Base-by-base conservation (phyloP, 2,888 invertebrate species). In the Carterocephalus palaemon region DNA sequence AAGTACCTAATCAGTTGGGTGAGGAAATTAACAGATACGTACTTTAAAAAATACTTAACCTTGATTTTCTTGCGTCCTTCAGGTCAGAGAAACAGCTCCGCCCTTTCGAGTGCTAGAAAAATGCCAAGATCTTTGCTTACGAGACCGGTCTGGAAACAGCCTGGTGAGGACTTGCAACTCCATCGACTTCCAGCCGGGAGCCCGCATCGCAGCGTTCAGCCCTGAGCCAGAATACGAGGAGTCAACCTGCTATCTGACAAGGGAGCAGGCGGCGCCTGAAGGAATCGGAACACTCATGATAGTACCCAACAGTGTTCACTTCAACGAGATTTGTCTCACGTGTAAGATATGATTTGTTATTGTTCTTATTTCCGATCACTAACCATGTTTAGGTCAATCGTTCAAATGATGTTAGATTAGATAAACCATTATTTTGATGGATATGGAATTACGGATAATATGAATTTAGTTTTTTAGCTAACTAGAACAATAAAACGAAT, bases 141-240 rank as follows among this genome's bases (percentile, higher is more conserved):
- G 95, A 9, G 96, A 96, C 70, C 89, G 95, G 51, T 95, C 72
- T 88, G 91, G 92, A 5, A 95, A 93, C 70, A 95, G 95, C 71
- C 89, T 95, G 32, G 95, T 95, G 10, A 89, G 95, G 53, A 91
- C 93, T 1, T 96, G 96, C 73, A 92, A 93, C 50, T 96, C 95
- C 29, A 95, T 96, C 57, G 96, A 96, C 77, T 96, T 96, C 69
- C 94, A 95, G 75, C 95, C 96, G 0, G 96, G 96, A 45, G 93
- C 93, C 54, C 89, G 95, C 23, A 94, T 95, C 53, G 93, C 94
- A 19, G 93, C 93, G 0, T 95, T 93, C 62, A 94, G 93, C 54
- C 92, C 92, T 4, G 90, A 91, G 52, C 92, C 94, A 1, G 95
- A 95, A 64, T 95, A 94, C 66, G 96, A 96, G 65, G 95, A 96